Evolutionary conservation across 2,888 invertebrate genomes (phyloP).

Genomic region (Chouioia cunea): DNA sequence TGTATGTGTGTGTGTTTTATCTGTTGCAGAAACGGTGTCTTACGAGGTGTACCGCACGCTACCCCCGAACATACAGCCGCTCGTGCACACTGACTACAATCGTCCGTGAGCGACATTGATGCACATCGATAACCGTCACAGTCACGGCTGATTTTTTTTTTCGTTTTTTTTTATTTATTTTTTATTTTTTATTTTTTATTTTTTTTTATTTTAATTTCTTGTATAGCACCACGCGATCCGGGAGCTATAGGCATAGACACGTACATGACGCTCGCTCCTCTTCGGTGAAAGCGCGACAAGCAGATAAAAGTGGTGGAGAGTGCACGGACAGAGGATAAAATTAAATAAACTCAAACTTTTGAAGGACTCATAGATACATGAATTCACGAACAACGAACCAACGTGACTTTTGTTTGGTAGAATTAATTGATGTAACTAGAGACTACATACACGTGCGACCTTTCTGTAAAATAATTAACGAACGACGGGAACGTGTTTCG

Average conservation of each 20-base stretch:
- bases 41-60: constrained; percentile 47
- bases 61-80: constrained; percentile 46
- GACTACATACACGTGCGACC: too few species aligned
- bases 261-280: too few species aligned
- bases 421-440: too few species aligned
- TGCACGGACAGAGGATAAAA: too few species aligned
- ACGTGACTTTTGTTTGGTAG: too few species aligned
- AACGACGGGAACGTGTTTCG: constrained; percentile 7
- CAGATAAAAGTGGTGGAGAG: too few species aligned
- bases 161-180: neutral
- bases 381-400: too few species aligned
- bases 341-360: too few species aligned
- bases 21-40: constrained; percentile 47
- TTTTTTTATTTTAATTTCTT: constrained; percentile 1
- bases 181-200: constrained; percentile 31
- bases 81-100: constrained; percentile 45
- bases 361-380: too few species aligned
- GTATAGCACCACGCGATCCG: constrained; percentile 24
- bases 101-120: constrained; percentile 29
- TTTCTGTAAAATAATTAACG: neutral
- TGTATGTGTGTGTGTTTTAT: too few species aligned
- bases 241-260: too few species aligned
- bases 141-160: neutral
- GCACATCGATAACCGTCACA: neutral
- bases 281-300: too few species aligned